Evolutionary conservation across 2,113 vertebrate genomes (phyloP).

Genomic region (Morone saxatilis): DNA sequence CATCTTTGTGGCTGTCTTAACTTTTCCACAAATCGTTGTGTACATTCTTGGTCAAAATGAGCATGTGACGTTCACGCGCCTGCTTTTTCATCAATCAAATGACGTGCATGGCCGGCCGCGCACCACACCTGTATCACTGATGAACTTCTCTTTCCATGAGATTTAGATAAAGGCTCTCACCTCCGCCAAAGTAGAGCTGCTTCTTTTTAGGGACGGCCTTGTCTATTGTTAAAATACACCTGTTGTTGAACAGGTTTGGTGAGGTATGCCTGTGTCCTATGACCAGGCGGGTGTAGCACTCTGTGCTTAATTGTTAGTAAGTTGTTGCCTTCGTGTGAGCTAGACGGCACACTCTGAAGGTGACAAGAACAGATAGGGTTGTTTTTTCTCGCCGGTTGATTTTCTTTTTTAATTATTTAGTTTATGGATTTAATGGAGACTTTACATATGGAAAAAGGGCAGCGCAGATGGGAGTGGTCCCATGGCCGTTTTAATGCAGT

Average conservation of each 20-base stretch:
- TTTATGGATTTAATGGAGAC: slow-evolving; percentile 21
- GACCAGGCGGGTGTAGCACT: not conserved
- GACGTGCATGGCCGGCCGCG: not conserved
- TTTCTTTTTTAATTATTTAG: not conserved
- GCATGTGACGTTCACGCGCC: not conserved
- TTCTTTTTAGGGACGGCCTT: slow-evolving; percentile 10
- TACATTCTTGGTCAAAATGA: not conserved
- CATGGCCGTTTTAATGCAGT: not conserved
- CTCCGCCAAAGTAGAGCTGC: slow-evolving; percentile 10
- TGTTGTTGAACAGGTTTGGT: slow-evolving; percentile 73
- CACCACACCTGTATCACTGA: slow-evolving; percentile 33
- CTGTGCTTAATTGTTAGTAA: slow-evolving; percentile 3
- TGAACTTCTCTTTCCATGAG: slow-evolving; percentile 39
- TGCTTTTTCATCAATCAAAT: not conserved
- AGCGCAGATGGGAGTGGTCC: slow-evolving; percentile 25
- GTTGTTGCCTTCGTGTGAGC: slow-evolving; percentile 7
- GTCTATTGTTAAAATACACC: slow-evolving; percentile 67
- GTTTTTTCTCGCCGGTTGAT: slow-evolving; percentile 1
- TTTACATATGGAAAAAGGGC: slow-evolving; percentile 45
- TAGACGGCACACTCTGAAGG: not conserved
- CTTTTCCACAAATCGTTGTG: not conserved
- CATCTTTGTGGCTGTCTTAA: not conserved
- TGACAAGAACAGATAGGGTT: slow-evolving; percentile 17
- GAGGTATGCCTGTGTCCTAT: slow-evolving; percentile 32
- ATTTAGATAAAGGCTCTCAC: slow-evolving; percentile 49